Conservation (phyloP, 2,797 vertebrate genomes). For the Parauchenoglanis punctatus region DNA sequence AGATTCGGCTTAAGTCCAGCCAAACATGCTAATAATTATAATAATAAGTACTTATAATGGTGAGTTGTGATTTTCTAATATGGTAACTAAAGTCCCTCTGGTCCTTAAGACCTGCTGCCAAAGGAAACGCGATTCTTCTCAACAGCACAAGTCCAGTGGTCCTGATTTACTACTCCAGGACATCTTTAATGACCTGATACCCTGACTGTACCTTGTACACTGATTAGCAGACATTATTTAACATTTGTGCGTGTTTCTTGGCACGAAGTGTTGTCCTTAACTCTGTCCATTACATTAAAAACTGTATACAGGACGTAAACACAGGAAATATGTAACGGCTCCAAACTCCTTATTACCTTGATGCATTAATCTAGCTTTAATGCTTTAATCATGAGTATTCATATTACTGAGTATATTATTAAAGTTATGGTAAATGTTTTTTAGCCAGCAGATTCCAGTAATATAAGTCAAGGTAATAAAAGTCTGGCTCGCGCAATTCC, state of each 20-base stretch:
- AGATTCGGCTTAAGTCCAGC: background rate
- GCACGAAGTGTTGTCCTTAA: background rate
- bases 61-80: background rate
- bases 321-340: background rate
- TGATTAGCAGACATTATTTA: background rate
- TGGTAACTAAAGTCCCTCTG: background rate
- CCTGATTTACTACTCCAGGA: background rate
- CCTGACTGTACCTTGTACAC: background rate
- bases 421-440: background rate
- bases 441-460: background rate
- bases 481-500: background rate
- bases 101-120: background rate
- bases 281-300: background rate
- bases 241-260: background rate
- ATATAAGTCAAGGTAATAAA: background rate
- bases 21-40: background rate
- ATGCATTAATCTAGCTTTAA: too few relatives aligned
- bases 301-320: background rate
- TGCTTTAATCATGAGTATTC: background rate
- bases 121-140: background rate
- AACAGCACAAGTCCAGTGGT: background rate
- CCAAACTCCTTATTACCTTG: background rate
- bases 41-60: background rate
- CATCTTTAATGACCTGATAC: background rate
- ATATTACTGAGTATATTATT: background rate